Evolutionary conservation across 2,113 vertebrate genomes (phyloP).

Genomic region (Pachycephala philippinensis): DNA sequence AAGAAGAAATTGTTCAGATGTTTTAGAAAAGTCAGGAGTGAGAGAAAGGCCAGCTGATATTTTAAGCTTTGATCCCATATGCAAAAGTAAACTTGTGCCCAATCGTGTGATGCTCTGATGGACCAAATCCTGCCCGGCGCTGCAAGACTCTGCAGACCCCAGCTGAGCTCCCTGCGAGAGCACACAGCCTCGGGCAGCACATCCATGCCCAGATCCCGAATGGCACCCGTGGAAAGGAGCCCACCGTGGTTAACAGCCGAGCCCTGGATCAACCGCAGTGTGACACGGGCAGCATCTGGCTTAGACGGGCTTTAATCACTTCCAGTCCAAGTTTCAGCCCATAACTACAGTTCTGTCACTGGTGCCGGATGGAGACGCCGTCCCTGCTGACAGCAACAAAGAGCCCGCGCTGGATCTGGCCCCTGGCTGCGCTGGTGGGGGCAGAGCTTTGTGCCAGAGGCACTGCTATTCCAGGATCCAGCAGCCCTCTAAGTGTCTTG

Average conservation of each 20-base stretch:
- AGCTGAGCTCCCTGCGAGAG: neutral
- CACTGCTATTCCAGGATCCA: neutral
- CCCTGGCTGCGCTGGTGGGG: neutral
- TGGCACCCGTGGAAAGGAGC: neutral
- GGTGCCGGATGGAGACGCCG: fast-evolving
- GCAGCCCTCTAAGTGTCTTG: neutral
- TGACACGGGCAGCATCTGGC: neutral
- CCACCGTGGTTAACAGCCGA: neutral
- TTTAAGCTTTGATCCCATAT: neutral
- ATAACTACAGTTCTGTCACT: fast-evolving
- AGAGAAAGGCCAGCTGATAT: neutral
- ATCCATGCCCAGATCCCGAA: neutral
- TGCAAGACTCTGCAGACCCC: neutral
- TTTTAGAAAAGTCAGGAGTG: conserved; percentile 1
- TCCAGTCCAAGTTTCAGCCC: neutral
- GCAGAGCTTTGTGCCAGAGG: neutral
- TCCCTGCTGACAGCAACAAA: neutral
- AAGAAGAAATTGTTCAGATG: neutral
- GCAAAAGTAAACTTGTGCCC: neutral
- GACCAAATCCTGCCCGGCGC: fast-evolving
- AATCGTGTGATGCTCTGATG: neutral
- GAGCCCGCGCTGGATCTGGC: neutral
- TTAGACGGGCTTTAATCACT: fast-evolving
- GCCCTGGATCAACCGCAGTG: fast-evolving
- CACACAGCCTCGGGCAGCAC: fast-evolving